These are phyloP conservation scores for Amphipyra berbera DNA, from an alignment of 2,888 invertebrate species.

Conservation along the genomic window DNA sequence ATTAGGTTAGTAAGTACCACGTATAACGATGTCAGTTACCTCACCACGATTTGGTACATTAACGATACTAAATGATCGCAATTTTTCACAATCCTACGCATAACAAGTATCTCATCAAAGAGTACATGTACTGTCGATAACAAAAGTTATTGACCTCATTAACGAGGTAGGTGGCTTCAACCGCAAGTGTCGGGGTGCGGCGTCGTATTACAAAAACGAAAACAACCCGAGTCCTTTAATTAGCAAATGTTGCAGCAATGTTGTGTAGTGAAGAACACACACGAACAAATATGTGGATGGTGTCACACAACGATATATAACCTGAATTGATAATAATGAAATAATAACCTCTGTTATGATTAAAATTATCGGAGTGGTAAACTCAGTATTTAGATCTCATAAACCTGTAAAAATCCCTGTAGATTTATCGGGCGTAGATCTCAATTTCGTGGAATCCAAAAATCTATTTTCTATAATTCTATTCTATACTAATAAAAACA, in stretches of 20 bases:
- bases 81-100: conserved; percentile 33
- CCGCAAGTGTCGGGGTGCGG: conserved; percentile 68
- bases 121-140: conserved; percentile 29
- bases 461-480: too few species aligned
- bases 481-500: too few species aligned
- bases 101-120: conserved; percentile 18
- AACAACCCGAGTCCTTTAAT: conserved; percentile 74
- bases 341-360: too few species aligned
- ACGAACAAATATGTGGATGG: conserved; percentile 1
- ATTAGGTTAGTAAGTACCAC: too few species aligned
- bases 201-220: conserved; percentile 78
- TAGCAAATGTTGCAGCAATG: conserved; percentile 60
- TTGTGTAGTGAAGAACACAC: conserved; percentile 8
- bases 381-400: too few species aligned
- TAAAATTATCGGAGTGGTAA: too few species aligned
- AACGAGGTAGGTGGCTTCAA: conserved; percentile 64
- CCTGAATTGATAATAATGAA: too few species aligned
- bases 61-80: conserved; percentile 11
- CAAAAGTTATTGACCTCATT: conserved; percentile 61
- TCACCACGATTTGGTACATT: conserved; percentile 1
- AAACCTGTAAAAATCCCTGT: too few species aligned
- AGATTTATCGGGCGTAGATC: too few species aligned
- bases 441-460: too few species aligned
- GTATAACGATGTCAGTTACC: neutral
- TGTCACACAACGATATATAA: neutral